Evolutionary conservation across 2,113 vertebrate genomes (phyloP), one percentile per base, ranked within the genome.

Genomic region (Sciurus niger): DNA sequence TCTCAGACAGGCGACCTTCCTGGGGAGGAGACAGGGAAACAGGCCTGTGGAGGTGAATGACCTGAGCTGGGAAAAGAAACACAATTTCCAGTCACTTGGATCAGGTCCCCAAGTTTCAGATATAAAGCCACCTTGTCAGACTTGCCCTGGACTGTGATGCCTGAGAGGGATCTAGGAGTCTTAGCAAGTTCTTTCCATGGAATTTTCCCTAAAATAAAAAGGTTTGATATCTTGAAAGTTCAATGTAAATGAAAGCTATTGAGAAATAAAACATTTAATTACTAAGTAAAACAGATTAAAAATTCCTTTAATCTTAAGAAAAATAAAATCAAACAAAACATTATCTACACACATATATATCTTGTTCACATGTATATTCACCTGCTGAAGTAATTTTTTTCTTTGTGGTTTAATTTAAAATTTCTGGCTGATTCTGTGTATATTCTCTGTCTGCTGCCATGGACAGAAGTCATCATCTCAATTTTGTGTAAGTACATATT

Each of bases 111-210:
- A 1, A 12, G 25, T 51, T 48, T 84, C 77, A 53, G 46, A 85
- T 84, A 96, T 46, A 97, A 84, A 93, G 93, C 78, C 17, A 0
- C 89, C 51, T 87, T 93, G 94, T 96, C 89, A 84, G 24, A 32
- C 4, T 30, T 5, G 4, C 65, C 25, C 25, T 14, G 25, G 37
- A 14, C 65, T 11, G 6, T 2, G 2, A 53, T 53, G 37, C 46
- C 73, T 11, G 11, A 0, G 40, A 53, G 8, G 22, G 40, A n/a
- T 30, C 11, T 3, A 12, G 25, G 3, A 89, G n/a, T 4, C 83
- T 58, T 53, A 60, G 94, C 0, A 0, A 79, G 74, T 48, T 72
- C 79, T 92, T 95, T 80, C 79, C 87, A 73, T 28, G 37, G 76
- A 76, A 55, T 60, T 90, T 60, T 73, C 84, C 87, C 28, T 78